A percentile compares a stretch with the other conserved stretches of the same genome.
These are phyloP conservation scores for Hydractinia symbiolongicarpus DNA, from an alignment of 30 jellyfish, hydroid and myxozoan genomes.

Conservation along the genomic window DNA sequence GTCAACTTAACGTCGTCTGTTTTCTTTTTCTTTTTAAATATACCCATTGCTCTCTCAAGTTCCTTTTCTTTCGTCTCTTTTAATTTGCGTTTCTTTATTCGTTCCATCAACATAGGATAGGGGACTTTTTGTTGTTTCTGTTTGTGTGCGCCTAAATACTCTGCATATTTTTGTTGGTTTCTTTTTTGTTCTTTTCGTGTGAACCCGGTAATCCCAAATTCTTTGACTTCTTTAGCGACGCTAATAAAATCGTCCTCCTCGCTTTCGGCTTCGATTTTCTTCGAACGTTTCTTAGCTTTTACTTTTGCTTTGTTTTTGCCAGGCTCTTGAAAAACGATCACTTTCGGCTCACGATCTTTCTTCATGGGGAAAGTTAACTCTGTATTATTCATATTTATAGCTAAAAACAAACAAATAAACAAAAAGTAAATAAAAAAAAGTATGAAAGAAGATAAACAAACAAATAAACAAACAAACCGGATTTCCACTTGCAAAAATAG, in stretches of 20 bases:
- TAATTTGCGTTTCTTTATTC: conserved; percentile 23
- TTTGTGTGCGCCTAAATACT: conserved; percentile 58
- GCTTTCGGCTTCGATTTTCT: not conserved
- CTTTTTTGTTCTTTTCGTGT: conserved; percentile 50
- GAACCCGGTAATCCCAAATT: conserved; percentile 66
- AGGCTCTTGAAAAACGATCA: conserved; percentile 67
- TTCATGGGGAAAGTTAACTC: not conserved
- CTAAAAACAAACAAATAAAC: too few species aligned
- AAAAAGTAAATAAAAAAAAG: too few species aligned
- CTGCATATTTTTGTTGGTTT: conserved; percentile 38
- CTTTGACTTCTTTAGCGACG: conserved; percentile 53
- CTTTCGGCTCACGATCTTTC: conserved; percentile 31
- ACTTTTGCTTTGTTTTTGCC: conserved; percentile 21
- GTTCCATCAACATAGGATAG: conserved; percentile 50
- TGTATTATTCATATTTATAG: not conserved
- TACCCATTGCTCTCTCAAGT: conserved; percentile 70
- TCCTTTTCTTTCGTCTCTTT: conserved; percentile 41
- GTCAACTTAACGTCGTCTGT: conserved; percentile 23
- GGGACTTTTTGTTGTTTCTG: conserved; percentile 68
- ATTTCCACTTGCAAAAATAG: too few species aligned
- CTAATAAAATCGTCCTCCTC: conserved; percentile 37
- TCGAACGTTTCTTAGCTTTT: not conserved
- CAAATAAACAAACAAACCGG: too few species aligned
- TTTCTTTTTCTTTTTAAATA: conserved; percentile 47
- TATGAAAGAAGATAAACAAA: too few species aligned